Base-by-base conservation (phyloP, 1,140 invertebrate species). In the Platyura marginata region DNA sequence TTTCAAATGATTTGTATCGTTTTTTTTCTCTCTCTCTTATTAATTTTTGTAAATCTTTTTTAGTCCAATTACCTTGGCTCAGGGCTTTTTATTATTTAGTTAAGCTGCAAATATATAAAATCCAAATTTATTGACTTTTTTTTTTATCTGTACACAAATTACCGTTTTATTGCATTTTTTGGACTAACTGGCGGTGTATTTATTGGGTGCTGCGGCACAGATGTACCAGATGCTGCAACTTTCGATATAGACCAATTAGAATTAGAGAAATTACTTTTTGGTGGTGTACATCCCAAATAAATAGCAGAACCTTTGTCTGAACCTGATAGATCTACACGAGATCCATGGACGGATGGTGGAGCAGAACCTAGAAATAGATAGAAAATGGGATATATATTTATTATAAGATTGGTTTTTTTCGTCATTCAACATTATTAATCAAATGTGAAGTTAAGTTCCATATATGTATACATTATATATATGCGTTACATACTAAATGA, bases 331-430 rank as follows among this genome's bases (percentile, higher is more conserved):
- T 81, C 77, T 11, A 77, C 64, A 16, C 77, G 68, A 8, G 79
- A 82, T 22, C 72, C 66, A 13, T 75, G 73, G 40, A 77, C 73
- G 35, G 71, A 71, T 23, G 74, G 72, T 32, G 74, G 70, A 11
- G 73, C 67, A 20, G 70, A 71, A 44, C 64, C 67, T 62, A 35
- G 4, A 21, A 29, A 25, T 13, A 44, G 16, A 45, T 37, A 21
- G 33, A n/a, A n/a, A n/a, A n/a, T n/a, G n/a, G n/a, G n/a, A n/a
- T n/a, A n/a, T n/a, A n/a, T 21, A 47, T 18, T 22, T 40, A 33
- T 11, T 22, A 46, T 34, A 38, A n/a, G 21, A 33, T 32, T 22
- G 13, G 20, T 23, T 15, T 33, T 11, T 19, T 44, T 41, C 9
- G 6, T 15, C 11, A 2, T 39, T 35, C 34, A 33, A 22, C 10